Conservation (phyloP, 1,140 invertebrate species). For the Drosophila aff. region DNA sequence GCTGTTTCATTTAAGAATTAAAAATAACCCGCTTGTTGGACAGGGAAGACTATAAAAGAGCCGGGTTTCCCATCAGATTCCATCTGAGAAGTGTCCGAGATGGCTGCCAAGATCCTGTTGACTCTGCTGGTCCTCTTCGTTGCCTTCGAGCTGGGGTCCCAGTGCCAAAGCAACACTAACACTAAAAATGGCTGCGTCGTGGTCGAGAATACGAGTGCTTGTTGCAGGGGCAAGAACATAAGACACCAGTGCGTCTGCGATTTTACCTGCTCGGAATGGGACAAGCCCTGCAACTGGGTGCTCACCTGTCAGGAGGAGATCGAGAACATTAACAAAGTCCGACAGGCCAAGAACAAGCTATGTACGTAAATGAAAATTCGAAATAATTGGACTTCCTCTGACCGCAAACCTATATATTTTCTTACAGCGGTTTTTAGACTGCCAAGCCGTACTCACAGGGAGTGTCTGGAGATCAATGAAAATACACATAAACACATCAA, state of each 20-base stretch:
- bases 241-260: slow-evolving; percentile 45
- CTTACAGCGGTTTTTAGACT: slow-evolving; percentile 16
- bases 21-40: slow-evolving; percentile 10
- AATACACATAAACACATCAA: slow-evolving; percentile 20
- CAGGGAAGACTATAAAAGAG: slow-evolving; percentile 29
- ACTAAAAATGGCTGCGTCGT: slow-evolving; percentile 6
- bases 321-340: slow-evolving; percentile 5
- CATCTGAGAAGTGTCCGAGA: slow-evolving; percentile 19
- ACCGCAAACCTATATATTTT: background rate
- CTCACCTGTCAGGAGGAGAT: slow-evolving; percentile 23
- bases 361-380: slow-evolving; percentile 5
- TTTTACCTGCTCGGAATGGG: slow-evolving; percentile 50
- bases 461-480: slow-evolving; percentile 40
- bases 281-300: slow-evolving; percentile 49
- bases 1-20: slow-evolving; percentile 12
- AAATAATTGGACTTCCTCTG: background rate
- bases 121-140: slow-evolving; percentile 13
- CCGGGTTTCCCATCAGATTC: background rate
- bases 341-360: slow-evolving; percentile 12
- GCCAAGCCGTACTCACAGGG: background rate
- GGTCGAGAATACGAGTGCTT: background rate
- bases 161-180: background rate
- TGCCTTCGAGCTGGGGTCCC: background rate
- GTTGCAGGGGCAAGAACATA: background rate
- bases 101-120: slow-evolving; percentile 26